Base-by-base conservation (phyloP, 2,113 vertebrate species). In the Calidris pygmaea region DNA sequence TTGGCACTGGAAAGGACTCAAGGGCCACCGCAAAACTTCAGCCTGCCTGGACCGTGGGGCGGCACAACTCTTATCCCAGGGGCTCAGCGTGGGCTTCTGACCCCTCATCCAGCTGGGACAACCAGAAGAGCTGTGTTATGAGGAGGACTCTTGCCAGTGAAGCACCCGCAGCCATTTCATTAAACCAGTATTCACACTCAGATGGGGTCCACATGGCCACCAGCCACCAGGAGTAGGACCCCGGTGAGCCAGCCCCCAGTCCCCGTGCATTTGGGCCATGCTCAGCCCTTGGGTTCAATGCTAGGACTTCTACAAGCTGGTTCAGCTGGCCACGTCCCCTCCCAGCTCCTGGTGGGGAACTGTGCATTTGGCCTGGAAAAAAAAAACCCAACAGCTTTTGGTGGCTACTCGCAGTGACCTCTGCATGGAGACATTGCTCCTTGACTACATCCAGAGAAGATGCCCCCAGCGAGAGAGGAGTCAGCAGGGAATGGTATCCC, bases 41-140 rank as follows among this genome's bases (percentile, higher is more conserved):
- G 27, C 32, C 73, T 76, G 58, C 35, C 37, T 2, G 2, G 24
- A 23, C 29, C 60, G 20, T 0, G 5, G 58, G 56, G 21, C 55
- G 92, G 60, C n/a, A 47, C 0, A 0, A 6, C 27, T 79, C 53
- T 63, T 45, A 73, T 48, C 30, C 56, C 30, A 68, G 37, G 26
- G 43, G 27, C 50, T 74, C 53, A 58, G 23, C 0, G 0, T 19
- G 37, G 45, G 13, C 13, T 76, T 59, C 22, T 1, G 1, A 24
- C 4, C 34, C 29, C 63, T 66, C 12, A 5, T 16, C n/a, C 63
- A 47, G 34, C 39, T 1, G 1, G 43, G 48, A 52, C 8, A 35
- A 56, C 37, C 84, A 71, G 41, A 52, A 82, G 18, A 53, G 29
- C 77, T 41, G 41, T 14, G 14, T 14, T 10, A 9, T 0, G 2